phyloP scores from a whole-genome alignment of 2,888 invertebrate genomes.

The Protodeltote pygarga region DNA sequence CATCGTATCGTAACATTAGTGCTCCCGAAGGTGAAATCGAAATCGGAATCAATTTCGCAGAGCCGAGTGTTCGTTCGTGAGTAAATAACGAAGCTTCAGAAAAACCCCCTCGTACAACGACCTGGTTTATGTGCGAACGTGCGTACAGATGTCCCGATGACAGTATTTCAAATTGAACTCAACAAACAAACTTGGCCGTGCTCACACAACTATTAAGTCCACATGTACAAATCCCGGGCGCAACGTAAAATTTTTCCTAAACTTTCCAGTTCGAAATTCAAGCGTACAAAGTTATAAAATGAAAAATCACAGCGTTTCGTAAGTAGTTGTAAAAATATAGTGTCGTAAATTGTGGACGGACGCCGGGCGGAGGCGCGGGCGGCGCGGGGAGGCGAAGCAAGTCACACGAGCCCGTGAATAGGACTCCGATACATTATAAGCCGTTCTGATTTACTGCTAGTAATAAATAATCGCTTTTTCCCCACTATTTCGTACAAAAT shows the following conservation, averaged over 20 bases:
- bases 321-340: constrained; percentile 57
- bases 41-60: constrained; percentile 46
- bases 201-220: not conserved
- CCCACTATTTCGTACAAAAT: constrained; percentile 65
- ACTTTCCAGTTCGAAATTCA: constrained; percentile 16
- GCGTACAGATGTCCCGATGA: constrained; percentile 1
- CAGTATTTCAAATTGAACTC: not conserved
- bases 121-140: constrained; percentile 10
- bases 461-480: constrained; percentile 71
- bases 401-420: constrained; percentile 47
- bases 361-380: constrained; percentile 31
- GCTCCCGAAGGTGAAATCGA: constrained; percentile 43
- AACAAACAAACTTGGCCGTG: constrained; percentile 5
- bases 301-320: constrained; percentile 40
- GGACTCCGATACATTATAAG: constrained; percentile 70
- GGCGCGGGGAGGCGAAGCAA: constrained; percentile 35
- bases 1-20: constrained; percentile 33
- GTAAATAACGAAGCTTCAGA: constrained; percentile 27
- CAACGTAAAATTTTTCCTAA: constrained; percentile 1
- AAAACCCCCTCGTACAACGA: constrained; percentile 7
- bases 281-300: constrained; percentile 33
- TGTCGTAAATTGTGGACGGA: constrained; percentile 54
- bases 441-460: constrained; percentile 67
- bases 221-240: not conserved
- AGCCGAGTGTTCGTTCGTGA: constrained; percentile 32